Base-by-base conservation (phyloP, 2,797 vertebrate genomes). In the Delichon dasypus region DNA sequence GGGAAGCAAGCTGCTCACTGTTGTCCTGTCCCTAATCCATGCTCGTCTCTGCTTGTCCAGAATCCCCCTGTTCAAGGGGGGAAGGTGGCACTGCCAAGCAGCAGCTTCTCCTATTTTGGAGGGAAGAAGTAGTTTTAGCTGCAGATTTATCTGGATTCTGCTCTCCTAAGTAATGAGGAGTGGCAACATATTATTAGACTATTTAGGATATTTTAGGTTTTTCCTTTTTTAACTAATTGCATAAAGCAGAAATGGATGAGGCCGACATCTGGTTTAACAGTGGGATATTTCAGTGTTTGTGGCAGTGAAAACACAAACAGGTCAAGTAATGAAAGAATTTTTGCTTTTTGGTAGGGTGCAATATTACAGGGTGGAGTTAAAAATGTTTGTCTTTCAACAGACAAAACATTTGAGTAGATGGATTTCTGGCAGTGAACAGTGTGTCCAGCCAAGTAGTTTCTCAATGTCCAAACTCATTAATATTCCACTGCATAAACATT, bases 401-500 rank as follows among this genome's bases (percentile, higher is more conserved):
- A 94, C 95, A 94, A 88, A 95, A 90, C 93, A 94, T 86, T n/a
- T 65, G 77, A 95, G 89, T 72, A 74, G 77, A 89, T 85, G 30
- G 58, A 91, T 93, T 96, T 92, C 74, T 95, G 78, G 85, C 68
- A 94, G 67, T 4, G 23, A 92, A 91, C 93, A 89, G 54, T n/a
- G 64, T 23, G 16, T 96, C 79, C 95, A 77, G 91, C 88, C 90
- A 86, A 94, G 75, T 25, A 45, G 75, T 93, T 96, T 96, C 90
- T 91, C 94, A 96, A 81, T 36, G 67, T 95, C 93, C 88, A 48
- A 89, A 61, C 61, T 90, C 95, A 96, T 96, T 97, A 96, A 91
- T 61, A 94, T 88, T 70, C 64, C 88, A 51, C 85, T 92, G 75
- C 90, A 95, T 57, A 97, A 97, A 94, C 85, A 94, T 25, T 81